A percentile compares a stretch with the other conserved stretches of the same genome.
These are phyloP conservation scores for Drosophila rhopaloa DNA, from an alignment of 1,140 invertebrate species.

Conservation along the genomic window DNA sequence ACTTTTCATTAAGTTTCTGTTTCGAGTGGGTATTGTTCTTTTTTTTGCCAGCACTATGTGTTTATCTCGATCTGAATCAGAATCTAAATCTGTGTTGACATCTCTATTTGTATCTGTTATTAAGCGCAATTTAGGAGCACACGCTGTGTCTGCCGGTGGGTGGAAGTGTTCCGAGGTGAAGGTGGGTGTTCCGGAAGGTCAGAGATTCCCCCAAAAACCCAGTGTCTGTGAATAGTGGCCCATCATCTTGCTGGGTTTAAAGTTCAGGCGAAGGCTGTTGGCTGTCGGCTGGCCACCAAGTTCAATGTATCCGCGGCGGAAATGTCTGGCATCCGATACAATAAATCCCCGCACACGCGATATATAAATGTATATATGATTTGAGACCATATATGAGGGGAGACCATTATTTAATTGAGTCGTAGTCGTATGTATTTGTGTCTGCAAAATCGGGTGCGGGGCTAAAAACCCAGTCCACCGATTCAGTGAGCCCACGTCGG, in stretches of 20 bases:
- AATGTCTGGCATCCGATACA: constrained; percentile 64
- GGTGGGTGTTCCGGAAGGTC: constrained; percentile 28
- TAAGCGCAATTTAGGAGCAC: constrained; percentile 24
- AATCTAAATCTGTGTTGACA: not conserved
- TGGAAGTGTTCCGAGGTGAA: not conserved
- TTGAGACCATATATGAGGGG: constrained; percentile 1
- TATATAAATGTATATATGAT: constrained; percentile 3
- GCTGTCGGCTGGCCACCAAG: constrained; percentile 6
- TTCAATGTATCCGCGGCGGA: constrained; percentile 50
- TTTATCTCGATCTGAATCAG: constrained; percentile 9
- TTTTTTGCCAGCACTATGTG: constrained; percentile 18
- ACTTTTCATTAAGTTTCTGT: constrained; percentile 54
- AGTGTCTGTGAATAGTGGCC: not conserved
- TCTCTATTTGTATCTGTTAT: constrained; percentile 11
- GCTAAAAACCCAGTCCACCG: constrained; percentile 11
- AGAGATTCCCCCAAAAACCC: constrained; percentile 13
- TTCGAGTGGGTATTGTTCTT: constrained; percentile 24
- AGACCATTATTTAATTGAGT: constrained; percentile 72
- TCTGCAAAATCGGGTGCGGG: constrained; percentile 44
- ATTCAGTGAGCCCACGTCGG: constrained; percentile 62
- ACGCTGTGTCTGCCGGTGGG: constrained; percentile 4
- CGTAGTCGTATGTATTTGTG: constrained; percentile 33
- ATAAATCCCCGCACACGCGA: constrained; percentile 6
- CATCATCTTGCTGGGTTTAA: constrained; percentile 5
- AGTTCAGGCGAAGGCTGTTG: constrained; percentile 1